Evolutionary conservation across 2,888 invertebrate genomes (phyloP).

Genomic region (Chalcis sispes): DNA sequence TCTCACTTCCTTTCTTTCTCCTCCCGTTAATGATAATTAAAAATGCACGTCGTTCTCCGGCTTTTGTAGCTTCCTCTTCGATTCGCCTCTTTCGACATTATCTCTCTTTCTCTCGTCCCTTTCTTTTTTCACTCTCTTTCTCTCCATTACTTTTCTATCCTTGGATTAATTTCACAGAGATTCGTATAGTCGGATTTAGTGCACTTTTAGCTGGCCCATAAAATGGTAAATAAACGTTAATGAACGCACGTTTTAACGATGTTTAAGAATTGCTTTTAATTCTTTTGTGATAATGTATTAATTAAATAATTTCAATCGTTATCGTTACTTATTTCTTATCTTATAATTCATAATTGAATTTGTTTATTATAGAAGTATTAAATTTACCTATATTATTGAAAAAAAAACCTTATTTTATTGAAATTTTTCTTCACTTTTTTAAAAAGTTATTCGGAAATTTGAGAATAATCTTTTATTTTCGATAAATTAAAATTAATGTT

Average conservation of each 20-base stretch:
- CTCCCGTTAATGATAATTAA: conserved; percentile 56
- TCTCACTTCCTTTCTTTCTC: background rate
- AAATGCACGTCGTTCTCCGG: conserved; percentile 54
- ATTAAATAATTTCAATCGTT: background rate
- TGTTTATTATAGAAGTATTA: too few relatives aligned
- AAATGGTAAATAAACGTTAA: conserved; percentile 43
- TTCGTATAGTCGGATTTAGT: conserved; percentile 32
- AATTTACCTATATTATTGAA: too few relatives aligned
- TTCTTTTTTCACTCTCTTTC: conserved; percentile 28
- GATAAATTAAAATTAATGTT: too few relatives aligned
- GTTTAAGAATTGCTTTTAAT: background rate
- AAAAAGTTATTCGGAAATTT: too few relatives aligned
- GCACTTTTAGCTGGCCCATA: conserved; percentile 14
- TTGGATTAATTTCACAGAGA: conserved; percentile 33
- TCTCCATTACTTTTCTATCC: conserved; percentile 27
- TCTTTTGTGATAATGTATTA: background rate
- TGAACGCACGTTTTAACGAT: conserved; percentile 31
- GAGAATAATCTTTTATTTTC: too few relatives aligned
- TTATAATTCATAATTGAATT: too few relatives aligned
- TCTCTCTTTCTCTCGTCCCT: conserved; percentile 13
- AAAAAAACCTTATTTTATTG: too few relatives aligned
- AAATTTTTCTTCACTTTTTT: too few relatives aligned
- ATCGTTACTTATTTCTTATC: background rate
- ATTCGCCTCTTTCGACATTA: conserved; percentile 59
- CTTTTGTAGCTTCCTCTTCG: conserved; percentile 54